Conservation (phyloP, 2,797 vertebrate species). For the Ibycter americanus region DNA sequence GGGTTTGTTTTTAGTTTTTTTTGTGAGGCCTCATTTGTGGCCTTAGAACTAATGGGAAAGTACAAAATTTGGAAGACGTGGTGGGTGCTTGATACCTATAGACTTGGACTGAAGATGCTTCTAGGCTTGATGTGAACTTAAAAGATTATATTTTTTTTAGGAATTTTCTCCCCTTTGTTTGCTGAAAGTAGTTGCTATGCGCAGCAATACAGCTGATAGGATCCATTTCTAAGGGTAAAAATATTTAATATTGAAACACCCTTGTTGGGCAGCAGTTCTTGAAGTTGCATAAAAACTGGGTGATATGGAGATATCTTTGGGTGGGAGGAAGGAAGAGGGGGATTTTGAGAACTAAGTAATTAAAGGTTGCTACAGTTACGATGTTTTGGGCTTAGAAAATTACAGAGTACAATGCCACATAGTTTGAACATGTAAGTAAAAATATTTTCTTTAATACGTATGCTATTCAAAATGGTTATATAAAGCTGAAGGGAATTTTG, state of each 20-base stretch:
- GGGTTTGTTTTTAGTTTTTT: neutral
- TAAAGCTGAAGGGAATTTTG: conserved; percentile 36
- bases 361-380: neutral
- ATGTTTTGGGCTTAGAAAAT: conserved; percentile 28
- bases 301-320: neutral
- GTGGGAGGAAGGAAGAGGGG: neutral
- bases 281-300: neutral
- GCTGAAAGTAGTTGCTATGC: neutral
- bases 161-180: neutral
- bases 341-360: conserved; percentile 4
- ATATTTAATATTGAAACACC: neutral
- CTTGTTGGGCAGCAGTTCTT: neutral
- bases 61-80: neutral
- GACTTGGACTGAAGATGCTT: conserved; percentile 13
- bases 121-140: neutral
- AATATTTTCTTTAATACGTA: neutral
- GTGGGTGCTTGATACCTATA: neutral
- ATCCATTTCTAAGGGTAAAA: neutral
- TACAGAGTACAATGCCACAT: neutral
- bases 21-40: neutral
- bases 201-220: neutral
- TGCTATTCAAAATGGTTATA: conserved; percentile 11
- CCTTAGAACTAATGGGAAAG: neutral
- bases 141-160: neutral
- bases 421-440: conserved; percentile 24